Percentiles rank a stretch among this genome's conserved stretches.
These are phyloP conservation scores for Theocolax elegans DNA, from an alignment of 1,140 invertebrate genomes.

Conservation along the genomic window DNA sequence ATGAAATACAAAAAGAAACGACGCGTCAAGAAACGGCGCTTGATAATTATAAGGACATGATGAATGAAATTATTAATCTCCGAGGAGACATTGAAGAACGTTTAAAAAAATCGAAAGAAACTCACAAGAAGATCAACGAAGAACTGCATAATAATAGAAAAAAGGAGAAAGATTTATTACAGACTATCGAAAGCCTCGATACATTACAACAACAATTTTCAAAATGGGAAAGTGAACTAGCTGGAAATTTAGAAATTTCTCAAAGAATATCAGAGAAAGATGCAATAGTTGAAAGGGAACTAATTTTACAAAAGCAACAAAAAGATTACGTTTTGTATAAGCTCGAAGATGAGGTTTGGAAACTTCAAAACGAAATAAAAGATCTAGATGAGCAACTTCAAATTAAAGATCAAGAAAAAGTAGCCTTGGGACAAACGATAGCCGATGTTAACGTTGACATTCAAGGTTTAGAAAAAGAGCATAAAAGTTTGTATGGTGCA, in stretches of 20 bases:
- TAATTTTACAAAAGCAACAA: constrained; percentile 67
- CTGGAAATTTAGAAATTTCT: constrained; percentile 64
- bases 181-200: constrained; percentile 63
- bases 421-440: constrained; percentile 64
- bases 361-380: constrained; percentile 66
- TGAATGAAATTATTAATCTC: constrained; percentile 60
- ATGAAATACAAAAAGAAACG: constrained; percentile 68
- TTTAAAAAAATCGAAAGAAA: constrained; percentile 54
- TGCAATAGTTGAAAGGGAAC: constrained; percentile 60
- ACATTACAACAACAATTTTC: constrained; percentile 62
- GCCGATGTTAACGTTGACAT: constrained; percentile 76
- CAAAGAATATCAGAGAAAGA: constrained; percentile 69
- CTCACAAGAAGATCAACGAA: constrained; percentile 57
- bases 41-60: constrained; percentile 64
- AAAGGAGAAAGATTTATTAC: constrained; percentile 58
- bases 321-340: constrained; percentile 69
- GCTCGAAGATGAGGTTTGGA: constrained; percentile 67
- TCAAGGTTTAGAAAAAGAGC: constrained; percentile 76
- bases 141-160: constrained; percentile 59
- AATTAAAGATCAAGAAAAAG: constrained; percentile 64
- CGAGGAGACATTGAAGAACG: constrained; percentile 58
- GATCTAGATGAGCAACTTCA: constrained; percentile 64
- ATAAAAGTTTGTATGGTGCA: constrained; percentile 73
- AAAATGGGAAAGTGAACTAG: constrained; percentile 67
- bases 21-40: constrained; percentile 66